Evolutionary conservation across 1,140 invertebrate species (phyloP).

Genomic region (Gonatopus flavifemur): DNA sequence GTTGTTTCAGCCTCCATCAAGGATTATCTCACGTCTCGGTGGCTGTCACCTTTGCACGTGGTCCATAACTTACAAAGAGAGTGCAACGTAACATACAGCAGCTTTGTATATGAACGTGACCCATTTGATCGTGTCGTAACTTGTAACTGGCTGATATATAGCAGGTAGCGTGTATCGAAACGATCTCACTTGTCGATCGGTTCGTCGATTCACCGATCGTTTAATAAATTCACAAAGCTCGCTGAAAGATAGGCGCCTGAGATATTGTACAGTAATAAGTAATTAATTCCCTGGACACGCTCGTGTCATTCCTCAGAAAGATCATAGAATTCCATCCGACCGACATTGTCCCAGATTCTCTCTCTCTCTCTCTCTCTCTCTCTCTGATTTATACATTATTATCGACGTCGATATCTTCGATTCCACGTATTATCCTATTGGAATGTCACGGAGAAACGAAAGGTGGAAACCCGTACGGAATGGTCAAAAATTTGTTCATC

Average conservation of each 20-base stretch:
- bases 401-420: too few species aligned
- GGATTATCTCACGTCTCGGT: background rate
- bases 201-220: conserved; percentile 17
- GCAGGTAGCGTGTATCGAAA: background rate
- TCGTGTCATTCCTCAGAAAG: background rate
- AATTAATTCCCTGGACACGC: background rate
- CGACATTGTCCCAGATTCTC: conserved; percentile 37
- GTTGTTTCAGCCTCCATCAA: too few species aligned
- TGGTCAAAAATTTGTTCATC: too few species aligned
- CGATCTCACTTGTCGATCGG: conserved; percentile 19
- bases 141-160: too few species aligned
- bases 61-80: background rate
- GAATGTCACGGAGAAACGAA: too few species aligned
- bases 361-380: background rate
- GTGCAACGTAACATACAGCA: too few species aligned
- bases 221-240: conserved; percentile 33
- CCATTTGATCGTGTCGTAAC: conserved; percentile 27
- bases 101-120: conserved; percentile 22
- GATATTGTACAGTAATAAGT: background rate
- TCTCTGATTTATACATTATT: too few species aligned
- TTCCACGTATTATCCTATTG: too few species aligned
- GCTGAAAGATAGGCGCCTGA: too few species aligned
- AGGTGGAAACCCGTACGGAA: too few species aligned
- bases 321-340: conserved; percentile 25
- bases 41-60: conserved; percentile 8